Conservation (phyloP, 2,888 invertebrate species). For the Cheilosia pagana region DNA sequence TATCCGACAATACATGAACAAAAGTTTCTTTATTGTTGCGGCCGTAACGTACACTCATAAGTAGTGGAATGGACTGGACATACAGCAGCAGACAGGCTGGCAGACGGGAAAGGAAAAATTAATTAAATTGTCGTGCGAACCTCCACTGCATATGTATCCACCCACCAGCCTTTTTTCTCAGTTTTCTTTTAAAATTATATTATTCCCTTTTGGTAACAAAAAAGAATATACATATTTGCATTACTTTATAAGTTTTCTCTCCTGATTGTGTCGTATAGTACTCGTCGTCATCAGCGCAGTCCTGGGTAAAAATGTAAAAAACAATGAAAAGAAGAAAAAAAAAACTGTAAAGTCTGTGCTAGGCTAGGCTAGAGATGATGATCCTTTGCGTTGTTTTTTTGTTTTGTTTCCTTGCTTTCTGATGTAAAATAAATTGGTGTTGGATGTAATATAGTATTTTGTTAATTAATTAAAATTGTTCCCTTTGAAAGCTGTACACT, state of each 20-base stretch:
- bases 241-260: conserved; percentile 31
- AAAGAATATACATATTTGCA: conserved; percentile 5
- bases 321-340: too few species aligned
- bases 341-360: conserved; percentile 7
- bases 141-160: conserved; percentile 5
- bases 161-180: conserved; percentile 22
- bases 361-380: conserved; percentile 24
- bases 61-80: neutral
- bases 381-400: conserved; percentile 39
- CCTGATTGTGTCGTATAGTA: conserved; percentile 27
- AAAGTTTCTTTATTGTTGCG: conserved; percentile 8
- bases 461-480: conserved; percentile 61
- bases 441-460: conserved; percentile 56
- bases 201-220: conserved; percentile 1
- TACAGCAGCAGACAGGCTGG: conserved; percentile 24
- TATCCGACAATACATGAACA: conserved; percentile 32
- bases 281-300: conserved; percentile 17
- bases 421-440: conserved; percentile 55
- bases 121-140: conserved; percentile 66
- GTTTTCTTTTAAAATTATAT: conserved; percentile 43
- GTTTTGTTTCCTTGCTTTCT: conserved; percentile 20
- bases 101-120: conserved; percentile 65
- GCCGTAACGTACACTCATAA: conserved; percentile 14
- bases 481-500: conserved; percentile 29
- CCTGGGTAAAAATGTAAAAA: neutral